Evolutionary conservation across 1,140 invertebrate species (phyloP).

Genomic region (Diachasma alloeum): DNA sequence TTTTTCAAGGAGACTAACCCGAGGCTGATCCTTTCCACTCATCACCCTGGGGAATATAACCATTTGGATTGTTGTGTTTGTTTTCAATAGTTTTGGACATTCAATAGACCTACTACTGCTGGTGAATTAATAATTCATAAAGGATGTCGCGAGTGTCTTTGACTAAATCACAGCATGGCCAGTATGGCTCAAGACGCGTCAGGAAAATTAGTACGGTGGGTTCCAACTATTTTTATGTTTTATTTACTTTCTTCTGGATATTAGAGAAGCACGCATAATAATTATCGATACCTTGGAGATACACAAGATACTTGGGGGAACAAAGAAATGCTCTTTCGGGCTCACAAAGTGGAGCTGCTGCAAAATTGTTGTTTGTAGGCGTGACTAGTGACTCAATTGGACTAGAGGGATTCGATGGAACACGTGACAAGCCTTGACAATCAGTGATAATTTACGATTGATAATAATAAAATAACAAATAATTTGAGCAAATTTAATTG

Average conservation of each 20-base stretch:
- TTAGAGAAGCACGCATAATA: too few relatives aligned
- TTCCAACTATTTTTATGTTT: conserved; percentile 26
- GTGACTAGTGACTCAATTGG: background rate
- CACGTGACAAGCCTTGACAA: conserved; percentile 26
- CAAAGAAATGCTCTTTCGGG: too few relatives aligned
- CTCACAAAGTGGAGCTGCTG: background rate
- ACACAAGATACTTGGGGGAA: too few relatives aligned
- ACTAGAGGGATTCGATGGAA: background rate
- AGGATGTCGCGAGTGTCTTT: conserved; percentile 64
- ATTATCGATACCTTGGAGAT: too few relatives aligned
- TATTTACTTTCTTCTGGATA: background rate
- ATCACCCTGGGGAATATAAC: background rate
- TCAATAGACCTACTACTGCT: background rate
- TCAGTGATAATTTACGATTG: background rate
- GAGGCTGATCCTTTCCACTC: too few relatives aligned
- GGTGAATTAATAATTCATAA: conserved; percentile 38
- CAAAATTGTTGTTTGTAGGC: background rate
- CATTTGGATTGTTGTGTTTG: background rate
- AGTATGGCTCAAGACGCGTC: conserved; percentile 62
- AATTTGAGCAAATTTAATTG: too few relatives aligned
- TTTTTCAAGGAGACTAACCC: too few relatives aligned
- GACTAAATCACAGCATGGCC: conserved; percentile 62
- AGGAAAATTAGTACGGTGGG: conserved; percentile 65
- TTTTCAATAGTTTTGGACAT: too few relatives aligned
- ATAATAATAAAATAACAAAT: too few relatives aligned